phyloP scores from a whole-genome alignment of 2,113 vertebrate species.

The Tachuris rubrigastra region DNA sequence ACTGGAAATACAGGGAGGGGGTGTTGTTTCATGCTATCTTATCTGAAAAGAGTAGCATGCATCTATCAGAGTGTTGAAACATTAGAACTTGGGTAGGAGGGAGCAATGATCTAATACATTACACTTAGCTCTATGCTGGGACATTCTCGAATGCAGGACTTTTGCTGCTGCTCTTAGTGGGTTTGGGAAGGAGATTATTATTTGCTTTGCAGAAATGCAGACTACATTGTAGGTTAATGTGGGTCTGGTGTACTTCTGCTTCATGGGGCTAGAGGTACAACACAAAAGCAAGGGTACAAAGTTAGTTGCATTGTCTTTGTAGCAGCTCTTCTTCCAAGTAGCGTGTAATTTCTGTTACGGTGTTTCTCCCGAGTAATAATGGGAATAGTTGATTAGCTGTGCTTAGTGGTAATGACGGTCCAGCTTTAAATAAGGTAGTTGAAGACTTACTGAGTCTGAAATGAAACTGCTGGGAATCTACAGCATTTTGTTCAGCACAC shows the following conservation, averaged over 20 bases:
- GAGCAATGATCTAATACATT: neutral
- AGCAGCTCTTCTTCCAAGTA: neutral
- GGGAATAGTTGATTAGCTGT: neutral
- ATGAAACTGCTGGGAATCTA: neutral
- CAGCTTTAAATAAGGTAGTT: constrained; percentile 21
- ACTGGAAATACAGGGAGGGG: neutral
- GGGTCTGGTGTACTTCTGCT: neutral
- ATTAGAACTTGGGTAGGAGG: neutral
- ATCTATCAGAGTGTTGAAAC: neutral
- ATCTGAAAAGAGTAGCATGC: neutral
- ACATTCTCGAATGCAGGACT: neutral
- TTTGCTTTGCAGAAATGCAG: neutral
- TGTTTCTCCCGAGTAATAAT: neutral
- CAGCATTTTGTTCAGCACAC: neutral
- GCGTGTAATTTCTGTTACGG: accelerated
- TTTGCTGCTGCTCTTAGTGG: neutral
- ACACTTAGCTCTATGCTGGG: neutral
- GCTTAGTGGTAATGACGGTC: neutral
- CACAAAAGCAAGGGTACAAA: neutral
- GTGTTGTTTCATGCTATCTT: neutral
- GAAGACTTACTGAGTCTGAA: neutral
- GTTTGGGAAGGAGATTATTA: neutral
- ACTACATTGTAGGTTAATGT: neutral
- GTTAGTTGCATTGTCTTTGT: neutral
- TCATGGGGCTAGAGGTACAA: neutral